Evolutionary conservation across 2,797 vertebrate species (phyloP), one percentile per base, ranked within the genome.

Genomic region (Geotrypetes seraphini): DNA sequence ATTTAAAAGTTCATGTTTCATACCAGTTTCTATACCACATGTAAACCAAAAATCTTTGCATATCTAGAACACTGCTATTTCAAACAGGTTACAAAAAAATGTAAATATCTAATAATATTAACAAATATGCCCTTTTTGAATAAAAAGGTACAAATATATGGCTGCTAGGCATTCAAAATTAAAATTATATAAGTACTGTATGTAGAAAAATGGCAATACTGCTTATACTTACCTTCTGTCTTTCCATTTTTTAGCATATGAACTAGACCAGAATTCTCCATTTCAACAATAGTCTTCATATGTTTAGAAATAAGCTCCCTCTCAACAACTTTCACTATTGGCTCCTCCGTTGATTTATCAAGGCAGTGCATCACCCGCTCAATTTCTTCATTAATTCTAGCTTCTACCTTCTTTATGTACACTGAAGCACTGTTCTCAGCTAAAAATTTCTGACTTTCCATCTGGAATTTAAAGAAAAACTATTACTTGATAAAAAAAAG

Each of bases 271-370:
- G 93, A 97, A 70, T 97, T 97, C 63, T 97, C 93, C 93, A 97
- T 97, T 78, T 97, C 93, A 53, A 97, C 93, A 25, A 97, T 97
- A 16, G 93, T 96, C 70, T 97, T 97, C 93, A 97, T 97, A 67
- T 97, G 93, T 63, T 97, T 97, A 43, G 93, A 97, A 65, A 97
- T 97, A 51, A 97, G 91, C 41, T 96, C 92, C 12, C 92, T 76
- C 55, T 96, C 93, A 48, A 97, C 93, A 57, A 97, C 93, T 53
- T 96, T 96, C 36, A 97, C 92, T 46, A 96, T 96, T 3, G 93
- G 93, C 55, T 96, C 93, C 67, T 97, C 92, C 1, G 92, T 96
- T 29, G 92, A 90, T 73, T 96, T 96, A 77, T 97, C 93, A 69
- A 97, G 74, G 72, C 91, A 97, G 72, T 97, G 92, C 88, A 96